Base-by-base conservation (phyloP, 2,797 vertebrate species). In the Gallinago nigripennis region DNA sequence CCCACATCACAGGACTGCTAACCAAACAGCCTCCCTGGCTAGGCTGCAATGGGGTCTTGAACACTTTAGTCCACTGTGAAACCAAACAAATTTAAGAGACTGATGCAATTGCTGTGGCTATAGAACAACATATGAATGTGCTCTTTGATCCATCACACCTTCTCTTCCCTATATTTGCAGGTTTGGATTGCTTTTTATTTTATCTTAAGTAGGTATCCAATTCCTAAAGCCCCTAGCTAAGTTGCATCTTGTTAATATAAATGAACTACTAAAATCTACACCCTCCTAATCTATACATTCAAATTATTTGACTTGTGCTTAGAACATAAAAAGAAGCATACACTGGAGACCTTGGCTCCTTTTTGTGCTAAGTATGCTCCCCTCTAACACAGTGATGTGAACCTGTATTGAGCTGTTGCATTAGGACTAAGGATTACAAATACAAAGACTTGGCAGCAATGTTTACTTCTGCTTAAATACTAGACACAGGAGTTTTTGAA, bases 61-160 rank as follows among this genome's bases (percentile, higher is more conserved):
- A 46, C 33, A 25, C 11, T 60, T 18, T 53, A 68, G 15, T 63
- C 57, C 33, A 35, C n/a, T 30, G 33, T 56, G 71, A 82, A 80
- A 35, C 18, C 28, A 63, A 91, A 78, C 2, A 10, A 65, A 65
- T 64, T 65, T n/a, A 66, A 51, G 46, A 88, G 21, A 10, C 57
- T 68, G 39, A 82, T 35, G 58, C 30, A 72, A 68, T 14, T 60
- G 11, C 54, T 8, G 5, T 16, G 23, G 21, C 53, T 43, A 21
- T 57, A 88, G 41, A 65, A 48, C 30, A 30, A 64, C 13, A 25
- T 30, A 63, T 6, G 12, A 79, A 82, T 11, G 21, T 19, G 24
- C 24, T 64, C n/a, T 72, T 79, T 0, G 0, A 64, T n/a, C 50
- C 1, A 2, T 30, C 39, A 64, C 11, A 57, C 27, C 9, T 78